A percentile compares a stretch with the other conserved stretches of the same genome.
Evolutionary conservation across 2,797 vertebrate species (phyloP).

Genomic region (Nasua narica): DNA sequence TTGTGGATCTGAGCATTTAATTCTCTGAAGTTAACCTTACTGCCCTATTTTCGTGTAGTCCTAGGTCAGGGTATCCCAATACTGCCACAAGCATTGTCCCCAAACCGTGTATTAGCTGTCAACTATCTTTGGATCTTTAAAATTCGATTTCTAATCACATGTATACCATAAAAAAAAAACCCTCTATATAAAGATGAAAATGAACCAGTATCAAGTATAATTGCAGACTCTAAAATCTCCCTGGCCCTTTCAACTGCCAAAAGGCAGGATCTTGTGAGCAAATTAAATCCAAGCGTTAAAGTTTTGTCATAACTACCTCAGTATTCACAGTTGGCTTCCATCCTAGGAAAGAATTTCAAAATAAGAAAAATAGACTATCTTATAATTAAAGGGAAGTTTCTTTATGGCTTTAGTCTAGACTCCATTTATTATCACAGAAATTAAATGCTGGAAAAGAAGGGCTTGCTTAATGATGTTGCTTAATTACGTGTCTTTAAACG

Average conservation of each 20-base stretch:
- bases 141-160: not conserved
- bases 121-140: not conserved
- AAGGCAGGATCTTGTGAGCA: not conserved
- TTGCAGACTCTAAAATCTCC: not conserved
- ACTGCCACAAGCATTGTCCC: not conserved
- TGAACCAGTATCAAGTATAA: not conserved
- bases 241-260: not conserved
- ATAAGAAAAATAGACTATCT: not conserved
- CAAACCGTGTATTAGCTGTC: not conserved
- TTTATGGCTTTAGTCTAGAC: not conserved
- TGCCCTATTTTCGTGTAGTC: not conserved
- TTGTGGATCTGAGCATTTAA: not conserved
- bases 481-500: slow-evolving; percentile 50
- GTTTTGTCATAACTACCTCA: not conserved
- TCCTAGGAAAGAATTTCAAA: not conserved
- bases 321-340: not conserved
- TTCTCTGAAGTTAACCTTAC: not conserved
- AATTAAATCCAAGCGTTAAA: not conserved
- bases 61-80: not conserved
- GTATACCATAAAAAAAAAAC: not conserved
- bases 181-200: not conserved
- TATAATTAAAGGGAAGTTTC: not conserved
- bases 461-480: fast-evolving
- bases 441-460: not conserved
- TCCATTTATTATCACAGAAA: slow-evolving; percentile 18